Evolutionary conservation across 1,140 invertebrate species (phyloP), one percentile per base, ranked within the genome.

Genomic region (Trichonephila clavata): DNA sequence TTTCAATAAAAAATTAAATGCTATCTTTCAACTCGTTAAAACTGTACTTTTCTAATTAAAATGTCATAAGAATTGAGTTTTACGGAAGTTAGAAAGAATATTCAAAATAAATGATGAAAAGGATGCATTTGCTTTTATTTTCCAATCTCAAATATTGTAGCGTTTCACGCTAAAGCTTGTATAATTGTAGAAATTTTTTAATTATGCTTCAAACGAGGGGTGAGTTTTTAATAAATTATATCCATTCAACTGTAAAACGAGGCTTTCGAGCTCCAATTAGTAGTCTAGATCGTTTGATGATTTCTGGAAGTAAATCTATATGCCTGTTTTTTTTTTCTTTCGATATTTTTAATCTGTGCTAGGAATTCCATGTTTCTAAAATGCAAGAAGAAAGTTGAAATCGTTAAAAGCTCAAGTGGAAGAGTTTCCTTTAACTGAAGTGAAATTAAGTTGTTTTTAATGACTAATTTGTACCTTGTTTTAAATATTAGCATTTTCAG

Each of bases 1-100:
- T 77, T 77, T 24, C 68, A 32, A 77, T 77, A 77, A 77, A 77
- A 77, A 27, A 77, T 77, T 24, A 77, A 77, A 77, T 77, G 32
- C 32, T 32, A 27, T 77, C 68, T 77, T 77, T 77, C 32, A 77
- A 16, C 68, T 77, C 27, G 4, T 24, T 39, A 77, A 77, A 18
- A 77, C 68, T 77, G 32, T 24, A 77, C 68, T 77, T 71, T 27
- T 24, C 68, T 39, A 77, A 77, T 77, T 77, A 77, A 77, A 77
- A 77, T 77, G 68, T 39, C 27, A 16, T 32, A 27, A 77, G 68
- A 77, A 32, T 77, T 32, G 32, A 77, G 68, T 77, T 77, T 43
- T 77, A 32, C 16, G 13, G 32, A 32, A 77, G 27, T 24, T 27
- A 27, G 68, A 18, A 77, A 39, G 2, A 27, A 2, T 27, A 16